Percentiles rank a stretch among this genome's conserved stretches.
phyloP scores from a whole-genome alignment of 2,113 vertebrate genomes.

The Cephalopholis sonnerati region DNA sequence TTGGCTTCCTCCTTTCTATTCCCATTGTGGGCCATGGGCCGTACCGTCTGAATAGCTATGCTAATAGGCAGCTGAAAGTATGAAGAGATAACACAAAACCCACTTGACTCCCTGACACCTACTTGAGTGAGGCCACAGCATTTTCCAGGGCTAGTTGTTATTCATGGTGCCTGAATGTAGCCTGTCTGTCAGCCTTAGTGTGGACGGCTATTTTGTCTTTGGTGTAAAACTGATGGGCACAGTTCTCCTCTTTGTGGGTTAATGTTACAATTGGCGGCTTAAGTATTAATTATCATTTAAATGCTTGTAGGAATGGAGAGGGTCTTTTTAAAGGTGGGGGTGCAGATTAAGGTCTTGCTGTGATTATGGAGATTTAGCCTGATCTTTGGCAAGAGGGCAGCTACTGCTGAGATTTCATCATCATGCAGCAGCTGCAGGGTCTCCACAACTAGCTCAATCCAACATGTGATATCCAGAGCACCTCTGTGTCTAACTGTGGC shows the following conservation, averaged over 20 bases:
- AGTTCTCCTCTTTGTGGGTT: conserved; percentile 54
- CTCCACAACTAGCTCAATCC: conserved; percentile 36
- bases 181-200: conserved; percentile 74
- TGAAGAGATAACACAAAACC: conserved; percentile 84
- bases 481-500: background rate
- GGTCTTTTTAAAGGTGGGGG: conserved; percentile 58
- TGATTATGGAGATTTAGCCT: conserved; percentile 52
- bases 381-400: conserved; percentile 68
- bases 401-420: conserved; percentile 65
- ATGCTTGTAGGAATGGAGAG: conserved; percentile 78
- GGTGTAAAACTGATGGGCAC: conserved; percentile 47
- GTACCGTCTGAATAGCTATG: conserved; percentile 86
- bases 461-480: background rate
- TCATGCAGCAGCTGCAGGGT: conserved; percentile 62
- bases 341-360: conserved; percentile 60
- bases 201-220: conserved; percentile 66
- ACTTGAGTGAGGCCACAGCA: conserved; percentile 77
- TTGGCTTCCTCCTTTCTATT: conserved; percentile 78
- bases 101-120: conserved; percentile 86
- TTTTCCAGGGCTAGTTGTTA: conserved; percentile 82
- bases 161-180: conserved; percentile 78
- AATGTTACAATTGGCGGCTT: conserved; percentile 68
- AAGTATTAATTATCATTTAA: conserved; percentile 87
- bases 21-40: conserved; percentile 79
- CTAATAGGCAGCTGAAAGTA: conserved; percentile 85